Conservation (phyloP, 2,113 vertebrate genomes). For the Gambusia affinis region DNA sequence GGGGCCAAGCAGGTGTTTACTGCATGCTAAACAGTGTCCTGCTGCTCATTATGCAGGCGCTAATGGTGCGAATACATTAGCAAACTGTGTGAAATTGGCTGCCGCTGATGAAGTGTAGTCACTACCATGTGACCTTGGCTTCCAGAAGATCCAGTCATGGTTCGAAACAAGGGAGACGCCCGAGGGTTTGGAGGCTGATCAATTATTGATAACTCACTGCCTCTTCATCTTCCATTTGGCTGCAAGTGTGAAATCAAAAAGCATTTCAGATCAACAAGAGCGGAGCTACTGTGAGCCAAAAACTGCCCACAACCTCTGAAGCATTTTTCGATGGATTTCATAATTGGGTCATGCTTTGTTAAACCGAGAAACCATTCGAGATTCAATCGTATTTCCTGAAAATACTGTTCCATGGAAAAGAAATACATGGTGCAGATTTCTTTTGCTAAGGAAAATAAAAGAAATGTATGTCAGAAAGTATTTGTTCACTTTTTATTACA, state of each 20-base stretch:
- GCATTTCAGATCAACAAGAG: slow-evolving; percentile 35
- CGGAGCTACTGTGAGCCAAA: neutral
- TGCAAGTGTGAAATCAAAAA: slow-evolving; percentile 44
- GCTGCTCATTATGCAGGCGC: slow-evolving; percentile 54
- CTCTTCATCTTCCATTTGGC: slow-evolving; percentile 38
- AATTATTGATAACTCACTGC: slow-evolving; percentile 45
- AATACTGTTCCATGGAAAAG: no score
- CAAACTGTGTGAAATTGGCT: slow-evolving; percentile 25
- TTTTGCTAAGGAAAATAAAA: neutral
- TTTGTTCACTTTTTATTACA: no score
- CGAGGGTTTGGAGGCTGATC: slow-evolving; percentile 45
- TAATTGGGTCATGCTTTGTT: neutral
- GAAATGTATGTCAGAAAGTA: neutral
- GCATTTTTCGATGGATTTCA: neutral
- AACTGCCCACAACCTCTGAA: slow-evolving; percentile 18
- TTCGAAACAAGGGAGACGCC: slow-evolving; percentile 38
- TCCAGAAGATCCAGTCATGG: slow-evolving; percentile 31
- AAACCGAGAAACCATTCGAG: neutral
- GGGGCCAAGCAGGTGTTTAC: slow-evolving; percentile 62
- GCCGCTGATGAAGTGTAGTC: slow-evolving; percentile 19
- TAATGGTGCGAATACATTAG: slow-evolving; percentile 60
- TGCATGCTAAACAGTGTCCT: slow-evolving; percentile 66
- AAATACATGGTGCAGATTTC: neutral
- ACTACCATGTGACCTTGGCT: slow-evolving; percentile 50
- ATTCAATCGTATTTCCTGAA: neutral